A percentile compares a stretch with the other conserved stretches of the same genome.
Evolutionary conservation across 35 echinoderm and acorn worm species (phyloP).

Genomic region (Heliocidaris tuberculata): DNA sequence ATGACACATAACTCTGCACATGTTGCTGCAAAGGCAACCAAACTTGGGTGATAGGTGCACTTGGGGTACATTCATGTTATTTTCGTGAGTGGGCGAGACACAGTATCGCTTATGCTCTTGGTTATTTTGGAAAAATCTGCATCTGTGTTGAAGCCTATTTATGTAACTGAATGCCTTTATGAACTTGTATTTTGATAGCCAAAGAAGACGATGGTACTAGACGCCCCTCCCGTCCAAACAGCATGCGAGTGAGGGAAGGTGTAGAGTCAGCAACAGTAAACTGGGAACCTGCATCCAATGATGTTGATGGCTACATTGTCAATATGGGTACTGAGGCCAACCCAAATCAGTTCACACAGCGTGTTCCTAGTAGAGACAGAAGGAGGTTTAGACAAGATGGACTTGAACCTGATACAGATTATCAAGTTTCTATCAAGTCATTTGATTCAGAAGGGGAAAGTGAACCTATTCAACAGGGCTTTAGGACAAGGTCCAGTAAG

Average conservation of each 20-base stretch:
- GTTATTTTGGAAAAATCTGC: too few species aligned
- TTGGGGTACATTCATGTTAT: too few species aligned
- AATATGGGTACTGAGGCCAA: background rate
- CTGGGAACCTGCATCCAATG: background rate
- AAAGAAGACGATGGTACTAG: background rate
- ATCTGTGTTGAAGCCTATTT: too few species aligned
- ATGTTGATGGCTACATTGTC: constrained; percentile 23
- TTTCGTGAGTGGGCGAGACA: too few species aligned
- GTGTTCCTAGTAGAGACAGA: background rate
- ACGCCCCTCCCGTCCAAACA: background rate
- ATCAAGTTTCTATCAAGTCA: constrained; percentile 6
- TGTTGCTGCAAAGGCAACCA: too few species aligned
- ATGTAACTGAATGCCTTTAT: too few species aligned
- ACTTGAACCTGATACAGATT: constrained; percentile 16
- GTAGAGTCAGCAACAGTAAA: background rate
- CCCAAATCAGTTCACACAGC: background rate
- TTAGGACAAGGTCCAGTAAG: background rate
- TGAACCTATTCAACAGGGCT: background rate
- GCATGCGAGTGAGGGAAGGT: constrained; percentile 18
- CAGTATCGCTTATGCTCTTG: too few species aligned
- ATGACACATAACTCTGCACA: too few species aligned
- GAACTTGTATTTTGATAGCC: too few species aligned
- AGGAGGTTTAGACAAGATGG: background rate
- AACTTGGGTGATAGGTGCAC: too few species aligned
- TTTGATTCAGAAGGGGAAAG: background rate